phyloP scores from a whole-genome alignment of 2,113 vertebrate species.

The Triplophysa dalaica region DNA sequence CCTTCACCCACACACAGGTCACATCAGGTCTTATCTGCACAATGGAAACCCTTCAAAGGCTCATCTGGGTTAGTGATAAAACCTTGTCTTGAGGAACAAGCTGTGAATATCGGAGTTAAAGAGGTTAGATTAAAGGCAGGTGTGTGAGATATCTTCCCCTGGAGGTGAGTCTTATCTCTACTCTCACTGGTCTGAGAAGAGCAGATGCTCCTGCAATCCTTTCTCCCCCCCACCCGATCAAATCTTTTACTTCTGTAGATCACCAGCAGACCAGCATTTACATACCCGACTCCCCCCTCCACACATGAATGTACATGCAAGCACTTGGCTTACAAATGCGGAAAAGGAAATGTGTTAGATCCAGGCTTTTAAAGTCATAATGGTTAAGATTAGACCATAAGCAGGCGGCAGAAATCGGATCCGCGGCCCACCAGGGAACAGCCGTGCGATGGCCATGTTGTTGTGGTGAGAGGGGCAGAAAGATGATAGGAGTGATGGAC shows the following conservation, averaged over 20 bases:
- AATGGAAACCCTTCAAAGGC: slow-evolving; percentile 36
- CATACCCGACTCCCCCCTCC: slow-evolving; percentile 8
- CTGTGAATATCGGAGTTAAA: slow-evolving; percentile 26
- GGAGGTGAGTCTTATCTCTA: slow-evolving; percentile 38
- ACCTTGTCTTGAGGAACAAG: background rate
- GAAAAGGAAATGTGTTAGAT: slow-evolving; percentile 37
- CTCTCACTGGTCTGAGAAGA: slow-evolving; percentile 25
- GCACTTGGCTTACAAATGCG: background rate
- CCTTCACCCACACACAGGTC: slow-evolving; percentile 37
- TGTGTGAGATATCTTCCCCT: slow-evolving; percentile 32
- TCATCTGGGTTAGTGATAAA: slow-evolving; percentile 51
- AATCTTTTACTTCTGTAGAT: slow-evolving; percentile 30
- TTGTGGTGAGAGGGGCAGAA: slow-evolving; percentile 24
- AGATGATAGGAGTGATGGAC: slow-evolving; percentile 2
- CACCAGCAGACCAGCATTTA: slow-evolving; percentile 10
- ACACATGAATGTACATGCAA: background rate
- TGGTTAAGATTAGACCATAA: slow-evolving; percentile 31
- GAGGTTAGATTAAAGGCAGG: slow-evolving; percentile 32
- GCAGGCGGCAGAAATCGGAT: slow-evolving; percentile 28
- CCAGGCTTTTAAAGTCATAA: slow-evolving; percentile 41
- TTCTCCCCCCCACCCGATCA: slow-evolving; percentile 5
- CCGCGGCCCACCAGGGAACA: background rate
- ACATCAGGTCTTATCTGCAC: slow-evolving; percentile 44
- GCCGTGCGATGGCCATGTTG: slow-evolving; percentile 32
- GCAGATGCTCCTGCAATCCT: slow-evolving; percentile 43